phyloP scores from a whole-genome alignment of 1,140 invertebrate genomes.

The Drosophila cardini region DNA sequence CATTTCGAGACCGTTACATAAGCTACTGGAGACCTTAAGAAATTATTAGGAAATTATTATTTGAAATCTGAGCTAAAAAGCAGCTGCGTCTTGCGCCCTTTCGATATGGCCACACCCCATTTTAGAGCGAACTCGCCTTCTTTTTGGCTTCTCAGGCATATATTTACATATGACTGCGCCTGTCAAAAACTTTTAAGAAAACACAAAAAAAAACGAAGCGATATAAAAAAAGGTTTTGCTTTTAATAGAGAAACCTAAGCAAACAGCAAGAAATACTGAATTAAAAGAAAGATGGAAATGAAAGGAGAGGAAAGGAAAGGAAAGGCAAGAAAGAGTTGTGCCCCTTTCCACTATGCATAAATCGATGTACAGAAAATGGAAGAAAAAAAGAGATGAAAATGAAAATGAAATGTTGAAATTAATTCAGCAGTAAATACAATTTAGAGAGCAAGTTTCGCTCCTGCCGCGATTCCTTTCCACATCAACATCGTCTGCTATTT shows the following conservation, averaged over 20 bases:
- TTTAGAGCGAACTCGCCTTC: slow-evolving; percentile 13
- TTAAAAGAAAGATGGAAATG: neutral
- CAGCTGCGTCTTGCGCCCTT: slow-evolving; percentile 21
- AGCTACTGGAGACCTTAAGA: neutral
- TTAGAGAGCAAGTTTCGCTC: slow-evolving; percentile 43
- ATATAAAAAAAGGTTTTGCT: slow-evolving; percentile 56
- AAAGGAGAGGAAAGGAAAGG: neutral
- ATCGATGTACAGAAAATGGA: slow-evolving; percentile 34
- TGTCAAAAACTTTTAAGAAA: slow-evolving; percentile 76
- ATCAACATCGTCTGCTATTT: slow-evolving; percentile 61
- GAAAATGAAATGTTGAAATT: slow-evolving; percentile 73
- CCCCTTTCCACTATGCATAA: slow-evolving; percentile 32
- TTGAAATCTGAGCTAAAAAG: slow-evolving; percentile 45
- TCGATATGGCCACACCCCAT: slow-evolving; percentile 40
- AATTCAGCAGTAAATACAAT: slow-evolving; percentile 81
- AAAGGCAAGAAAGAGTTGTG: slow-evolving; percentile 46
- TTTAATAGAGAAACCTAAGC: slow-evolving; percentile 78
- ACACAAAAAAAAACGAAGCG: slow-evolving; percentile 37
- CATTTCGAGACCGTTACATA: slow-evolving; percentile 19
- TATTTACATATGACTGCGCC: slow-evolving; percentile 78
- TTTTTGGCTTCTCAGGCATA: slow-evolving; percentile 19
- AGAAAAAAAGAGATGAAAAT: slow-evolving; percentile 47
- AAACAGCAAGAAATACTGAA: slow-evolving; percentile 44
- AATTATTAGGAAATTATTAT: slow-evolving; percentile 28
- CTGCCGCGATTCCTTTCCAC: slow-evolving; percentile 15